Conservation (phyloP, 2,113 vertebrate genomes). For the Dromas ardeola region DNA sequence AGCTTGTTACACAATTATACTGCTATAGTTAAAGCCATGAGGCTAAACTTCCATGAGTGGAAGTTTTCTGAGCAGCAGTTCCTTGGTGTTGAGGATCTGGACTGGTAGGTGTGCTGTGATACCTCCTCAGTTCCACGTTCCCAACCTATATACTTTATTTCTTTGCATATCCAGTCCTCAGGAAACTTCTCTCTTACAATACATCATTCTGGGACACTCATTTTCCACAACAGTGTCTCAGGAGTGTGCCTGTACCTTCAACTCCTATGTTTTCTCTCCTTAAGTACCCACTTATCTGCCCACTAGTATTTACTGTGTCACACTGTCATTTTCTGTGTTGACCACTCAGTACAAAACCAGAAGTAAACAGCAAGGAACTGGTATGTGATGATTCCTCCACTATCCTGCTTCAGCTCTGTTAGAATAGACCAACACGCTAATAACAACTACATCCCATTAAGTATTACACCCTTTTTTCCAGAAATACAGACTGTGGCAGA, state of each 20-base stretch:
- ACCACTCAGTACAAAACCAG: not conserved
- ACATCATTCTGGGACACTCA: not conserved
- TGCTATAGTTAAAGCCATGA: not conserved
- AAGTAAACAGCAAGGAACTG: not conserved
- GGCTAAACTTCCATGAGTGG: not conserved
- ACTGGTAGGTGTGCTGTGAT: not conserved
- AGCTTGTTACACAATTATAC: not conserved
- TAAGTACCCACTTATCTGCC: not conserved
- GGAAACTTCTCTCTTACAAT: not conserved
- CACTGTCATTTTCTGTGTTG: not conserved
- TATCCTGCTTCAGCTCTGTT: not conserved
- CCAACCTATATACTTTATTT: not conserved
- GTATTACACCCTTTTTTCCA: not conserved
- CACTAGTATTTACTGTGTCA: not conserved
- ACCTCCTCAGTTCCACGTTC: not conserved
- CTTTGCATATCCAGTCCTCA: not conserved
- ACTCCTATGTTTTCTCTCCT: not conserved
- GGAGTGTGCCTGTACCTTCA: not conserved
- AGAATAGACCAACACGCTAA: not conserved
- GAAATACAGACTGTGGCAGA: not conserved
- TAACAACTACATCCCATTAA: not conserved
- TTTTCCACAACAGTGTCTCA: not conserved
- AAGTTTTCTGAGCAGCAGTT: not conserved
- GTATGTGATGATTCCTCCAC: not conserved
- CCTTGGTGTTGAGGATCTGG: not conserved